A percentile compares a stretch with the other conserved stretches of the same genome.
These are phyloP conservation scores for Nyctereutes procyonoides DNA, from an alignment of 2,113 vertebrate genomes.

Conservation along the genomic window DNA sequence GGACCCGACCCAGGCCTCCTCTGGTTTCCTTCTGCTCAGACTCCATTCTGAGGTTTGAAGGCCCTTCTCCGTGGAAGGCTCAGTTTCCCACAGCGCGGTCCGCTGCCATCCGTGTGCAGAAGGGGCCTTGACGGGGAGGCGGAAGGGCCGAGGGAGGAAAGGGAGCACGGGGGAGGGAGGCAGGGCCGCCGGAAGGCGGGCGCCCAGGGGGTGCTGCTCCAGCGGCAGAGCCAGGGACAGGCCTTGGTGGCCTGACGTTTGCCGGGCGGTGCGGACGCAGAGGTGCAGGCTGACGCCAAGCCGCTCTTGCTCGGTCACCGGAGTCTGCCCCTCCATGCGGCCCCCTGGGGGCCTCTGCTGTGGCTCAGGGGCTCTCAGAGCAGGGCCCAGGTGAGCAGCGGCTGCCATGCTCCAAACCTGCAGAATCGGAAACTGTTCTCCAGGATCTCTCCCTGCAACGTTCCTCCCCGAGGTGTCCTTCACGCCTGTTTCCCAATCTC, in stretches of 20 bases:
- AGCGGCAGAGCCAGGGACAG: accelerated
- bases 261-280: background rate
- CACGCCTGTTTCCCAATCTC: background rate
- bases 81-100: background rate
- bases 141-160: accelerated
- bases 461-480: background rate
- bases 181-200: accelerated
- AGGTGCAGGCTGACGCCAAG: background rate
- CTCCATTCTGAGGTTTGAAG: background rate
- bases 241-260: accelerated
- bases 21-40: background rate
- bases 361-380: background rate
- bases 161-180: background rate
- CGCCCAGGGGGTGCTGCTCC: background rate
- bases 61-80: background rate
- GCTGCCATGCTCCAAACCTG: too few relatives aligned
- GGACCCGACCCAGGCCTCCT: slow-evolving; percentile 20
- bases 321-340: accelerated
- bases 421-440: background rate
- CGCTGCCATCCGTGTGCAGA: background rate
- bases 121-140: background rate
- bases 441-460: background rate
- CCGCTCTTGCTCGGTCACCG: accelerated
- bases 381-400: background rate
- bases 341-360: background rate